Conservation (phyloP, 1,140 invertebrate genomes). For the Idris sp. region DNA sequence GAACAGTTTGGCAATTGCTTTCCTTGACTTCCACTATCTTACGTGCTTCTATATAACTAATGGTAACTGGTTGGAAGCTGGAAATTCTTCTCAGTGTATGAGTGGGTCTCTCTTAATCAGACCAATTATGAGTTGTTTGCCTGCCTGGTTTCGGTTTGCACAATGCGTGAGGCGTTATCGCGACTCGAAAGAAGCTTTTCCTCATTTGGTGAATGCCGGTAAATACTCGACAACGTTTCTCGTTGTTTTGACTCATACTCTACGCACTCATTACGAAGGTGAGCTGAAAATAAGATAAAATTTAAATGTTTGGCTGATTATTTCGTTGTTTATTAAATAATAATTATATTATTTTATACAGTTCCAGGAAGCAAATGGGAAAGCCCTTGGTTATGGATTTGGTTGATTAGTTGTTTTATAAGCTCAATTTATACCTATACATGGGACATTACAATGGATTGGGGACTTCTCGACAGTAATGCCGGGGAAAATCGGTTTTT, state of each 20-base stretch:
- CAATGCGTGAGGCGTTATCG: constrained; percentile 97
- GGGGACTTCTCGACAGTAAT: constrained; percentile 91
- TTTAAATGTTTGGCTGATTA: too few species aligned
- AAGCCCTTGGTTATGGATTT: constrained; percentile 85
- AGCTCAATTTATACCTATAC: constrained; percentile 88
- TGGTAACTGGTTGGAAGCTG: constrained; percentile 83
- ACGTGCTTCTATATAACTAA: constrained; percentile 89
- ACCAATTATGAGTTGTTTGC: constrained; percentile 92
- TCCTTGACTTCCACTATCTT: constrained; percentile 97
- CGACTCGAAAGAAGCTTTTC: constrained; percentile 93
- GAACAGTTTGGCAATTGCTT: constrained; percentile 92
- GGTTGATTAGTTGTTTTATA: constrained; percentile 84
- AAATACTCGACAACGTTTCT: constrained; percentile 99
- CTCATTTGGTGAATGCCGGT: constrained; percentile 97
- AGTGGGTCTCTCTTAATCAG: constrained; percentile 83
- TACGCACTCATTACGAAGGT: constrained; percentile 85
- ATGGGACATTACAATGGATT: constrained; percentile 97
- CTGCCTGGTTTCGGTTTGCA: constrained; percentile 98
- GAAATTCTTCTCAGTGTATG: constrained; percentile 81
- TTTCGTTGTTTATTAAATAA: too few species aligned
- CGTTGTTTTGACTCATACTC: constrained; percentile 91
- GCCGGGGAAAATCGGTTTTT: constrained; percentile 87
- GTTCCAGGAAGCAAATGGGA: constrained; percentile 69
- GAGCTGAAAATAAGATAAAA: too few species aligned
- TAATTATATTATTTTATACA: too few species aligned